phyloP scores from a whole-genome alignment of 2,888 invertebrate genomes.

The Agrilus biguttatus region DNA sequence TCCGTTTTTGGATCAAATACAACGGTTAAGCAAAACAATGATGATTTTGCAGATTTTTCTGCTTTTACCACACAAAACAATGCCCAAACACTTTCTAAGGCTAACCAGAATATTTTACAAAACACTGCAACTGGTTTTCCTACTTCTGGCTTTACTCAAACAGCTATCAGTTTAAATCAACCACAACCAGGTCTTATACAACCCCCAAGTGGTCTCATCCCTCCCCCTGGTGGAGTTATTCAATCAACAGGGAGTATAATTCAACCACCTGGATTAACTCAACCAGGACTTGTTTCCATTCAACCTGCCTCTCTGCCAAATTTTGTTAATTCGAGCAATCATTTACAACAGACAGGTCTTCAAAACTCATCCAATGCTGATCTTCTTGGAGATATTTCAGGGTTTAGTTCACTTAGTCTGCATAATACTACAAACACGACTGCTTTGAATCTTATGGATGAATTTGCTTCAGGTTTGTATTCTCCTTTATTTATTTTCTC shows the following conservation, averaged over 20 bases:
- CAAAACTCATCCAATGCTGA: constrained; percentile 12
- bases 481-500: not conserved
- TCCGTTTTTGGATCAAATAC: constrained; percentile 42
- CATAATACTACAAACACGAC: constrained; percentile 8
- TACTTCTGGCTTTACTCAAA: no score
- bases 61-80: constrained; percentile 38
- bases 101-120: no score
- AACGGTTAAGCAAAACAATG: constrained; percentile 18
- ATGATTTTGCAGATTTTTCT: constrained; percentile 73
- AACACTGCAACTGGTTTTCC: no score
- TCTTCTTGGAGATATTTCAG: constrained; percentile 23
- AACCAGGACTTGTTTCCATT: not conserved
- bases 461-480: constrained; percentile 14
- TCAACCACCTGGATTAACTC: no score
- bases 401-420: constrained; percentile 19
- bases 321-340: constrained; percentile 1
- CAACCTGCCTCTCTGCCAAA: not conserved
- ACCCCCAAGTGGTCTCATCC: no score
- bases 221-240: no score
- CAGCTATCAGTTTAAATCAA: no score
- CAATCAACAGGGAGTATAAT: no score
- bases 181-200: no score
- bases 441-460: constrained; percentile 12
- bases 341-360: constrained; percentile 2
- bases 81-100: not conserved